phyloP scores from a whole-genome alignment of 2,113 vertebrate genomes.

The Pristiophorus japonicus region DNA sequence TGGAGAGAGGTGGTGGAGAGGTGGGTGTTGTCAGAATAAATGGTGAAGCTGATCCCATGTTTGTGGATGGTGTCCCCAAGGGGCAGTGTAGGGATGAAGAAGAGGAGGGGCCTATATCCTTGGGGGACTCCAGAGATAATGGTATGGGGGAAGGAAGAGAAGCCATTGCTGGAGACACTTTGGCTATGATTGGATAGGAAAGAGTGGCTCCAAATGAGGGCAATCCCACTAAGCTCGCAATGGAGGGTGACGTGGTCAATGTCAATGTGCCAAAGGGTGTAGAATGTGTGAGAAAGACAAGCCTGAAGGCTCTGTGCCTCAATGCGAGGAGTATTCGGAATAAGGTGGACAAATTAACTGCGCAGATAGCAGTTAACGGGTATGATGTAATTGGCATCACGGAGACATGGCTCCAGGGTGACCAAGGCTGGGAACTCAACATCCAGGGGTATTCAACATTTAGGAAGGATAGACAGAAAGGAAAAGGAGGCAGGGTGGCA shows the following conservation, averaged over 20 bases:
- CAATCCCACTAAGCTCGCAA: background rate
- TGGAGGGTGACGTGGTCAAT: background rate
- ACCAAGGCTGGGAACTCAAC: too few relatives aligned
- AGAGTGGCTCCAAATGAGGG: background rate
- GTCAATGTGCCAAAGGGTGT: background rate
- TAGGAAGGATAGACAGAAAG: too few relatives aligned
- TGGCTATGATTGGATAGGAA: background rate
- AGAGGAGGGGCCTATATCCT: background rate
- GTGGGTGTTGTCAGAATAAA: background rate
- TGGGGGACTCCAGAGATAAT: background rate
- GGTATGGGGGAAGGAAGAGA: background rate
- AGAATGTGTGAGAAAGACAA: too few relatives aligned
- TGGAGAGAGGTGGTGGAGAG: background rate
- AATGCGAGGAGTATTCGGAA: too few relatives aligned
- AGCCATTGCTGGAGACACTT: background rate
- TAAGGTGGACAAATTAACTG: too few relatives aligned
- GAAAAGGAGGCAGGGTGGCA: too few relatives aligned
- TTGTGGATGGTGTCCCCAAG: background rate
- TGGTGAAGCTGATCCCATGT: background rate
- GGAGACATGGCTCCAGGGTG: too few relatives aligned
- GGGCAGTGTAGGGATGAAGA: too few relatives aligned
- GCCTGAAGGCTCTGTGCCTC: too few relatives aligned
- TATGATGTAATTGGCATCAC: too few relatives aligned
- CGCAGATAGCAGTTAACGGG: too few relatives aligned
- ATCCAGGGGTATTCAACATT: too few relatives aligned